A percentile compares a stretch with the other conserved stretches of the same genome.
Evolutionary conservation across 2,888 invertebrate genomes (phyloP).

Genomic region (Theretra japonica): DNA sequence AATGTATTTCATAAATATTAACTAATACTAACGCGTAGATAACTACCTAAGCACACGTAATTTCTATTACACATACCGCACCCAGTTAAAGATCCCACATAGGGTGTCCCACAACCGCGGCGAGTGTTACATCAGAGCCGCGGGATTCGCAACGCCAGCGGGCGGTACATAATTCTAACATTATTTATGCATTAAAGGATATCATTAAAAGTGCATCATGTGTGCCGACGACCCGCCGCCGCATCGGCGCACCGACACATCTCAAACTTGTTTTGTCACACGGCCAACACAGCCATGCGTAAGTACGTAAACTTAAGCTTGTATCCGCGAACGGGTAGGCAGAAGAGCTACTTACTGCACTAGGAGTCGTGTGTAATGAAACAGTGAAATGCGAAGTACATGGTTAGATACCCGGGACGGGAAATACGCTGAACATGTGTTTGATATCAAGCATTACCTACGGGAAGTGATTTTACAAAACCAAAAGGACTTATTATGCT

Average conservation of each 20-base stretch:
- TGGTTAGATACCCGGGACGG: too few relatives aligned
- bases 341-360: too few relatives aligned
- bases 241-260: neutral
- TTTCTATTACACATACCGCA: conserved; percentile 14
- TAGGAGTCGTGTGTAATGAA: too few relatives aligned
- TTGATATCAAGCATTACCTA: too few relatives aligned
- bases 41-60: neutral
- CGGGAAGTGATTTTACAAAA: too few relatives aligned
- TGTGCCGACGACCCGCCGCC: conserved; percentile 43
- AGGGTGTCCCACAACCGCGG: conserved; percentile 5
- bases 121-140: conserved; percentile 38
- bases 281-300: too few relatives aligned
- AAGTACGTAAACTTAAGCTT: too few relatives aligned
- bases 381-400: too few relatives aligned
- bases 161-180: conserved; percentile 51
- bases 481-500: too few relatives aligned
- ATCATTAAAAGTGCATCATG: conserved; percentile 69
- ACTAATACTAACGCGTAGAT: neutral
- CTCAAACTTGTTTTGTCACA: conserved; percentile 20
- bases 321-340: too few relatives aligned
- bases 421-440: too few relatives aligned
- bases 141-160: conserved; percentile 18
- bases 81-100: conserved; percentile 7
- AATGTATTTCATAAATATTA: neutral
- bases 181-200: conserved; percentile 75